These are phyloP conservation scores for Centropus unirufus DNA, from an alignment of 2,113 vertebrate species.

Conservation along the genomic window DNA sequence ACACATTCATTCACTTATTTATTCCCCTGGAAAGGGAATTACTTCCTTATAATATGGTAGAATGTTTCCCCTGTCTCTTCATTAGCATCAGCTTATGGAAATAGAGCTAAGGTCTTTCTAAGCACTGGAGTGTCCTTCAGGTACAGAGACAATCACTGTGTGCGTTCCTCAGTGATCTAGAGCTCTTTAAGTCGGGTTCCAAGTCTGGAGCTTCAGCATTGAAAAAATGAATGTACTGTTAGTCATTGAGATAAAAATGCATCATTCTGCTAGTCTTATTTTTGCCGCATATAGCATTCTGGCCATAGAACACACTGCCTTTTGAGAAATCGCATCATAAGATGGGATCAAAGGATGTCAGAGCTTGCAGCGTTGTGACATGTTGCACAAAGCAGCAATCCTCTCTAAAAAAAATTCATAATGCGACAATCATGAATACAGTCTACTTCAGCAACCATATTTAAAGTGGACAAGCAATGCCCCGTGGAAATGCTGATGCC, in stretches of 20 bases:
- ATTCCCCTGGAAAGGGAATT: neutral
- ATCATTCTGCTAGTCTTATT: neutral
- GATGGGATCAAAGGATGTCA: neutral
- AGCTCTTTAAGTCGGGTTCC: neutral
- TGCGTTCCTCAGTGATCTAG: neutral
- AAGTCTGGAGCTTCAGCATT: neutral
- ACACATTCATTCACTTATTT: neutral
- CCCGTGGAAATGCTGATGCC: neutral
- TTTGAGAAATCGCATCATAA: neutral
- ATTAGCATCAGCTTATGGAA: neutral
- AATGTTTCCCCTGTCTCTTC: neutral
- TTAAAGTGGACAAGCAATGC: neutral
- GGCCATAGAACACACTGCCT: neutral
- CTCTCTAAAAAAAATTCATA: neutral
- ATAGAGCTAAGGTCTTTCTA: neutral
- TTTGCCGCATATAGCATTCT: neutral
- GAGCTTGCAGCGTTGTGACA: neutral
- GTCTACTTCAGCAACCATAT: neutral
- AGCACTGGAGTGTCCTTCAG: neutral
- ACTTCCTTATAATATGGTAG: neutral
- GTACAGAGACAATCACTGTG: neutral
- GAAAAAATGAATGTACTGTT: neutral
- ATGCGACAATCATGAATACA: neutral
- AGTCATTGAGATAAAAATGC: neutral
- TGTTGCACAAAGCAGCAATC: neutral